phyloP scores from a whole-genome alignment of 2,797 vertebrate genomes.

The Ctenochaetus hawaiiensis region DNA sequence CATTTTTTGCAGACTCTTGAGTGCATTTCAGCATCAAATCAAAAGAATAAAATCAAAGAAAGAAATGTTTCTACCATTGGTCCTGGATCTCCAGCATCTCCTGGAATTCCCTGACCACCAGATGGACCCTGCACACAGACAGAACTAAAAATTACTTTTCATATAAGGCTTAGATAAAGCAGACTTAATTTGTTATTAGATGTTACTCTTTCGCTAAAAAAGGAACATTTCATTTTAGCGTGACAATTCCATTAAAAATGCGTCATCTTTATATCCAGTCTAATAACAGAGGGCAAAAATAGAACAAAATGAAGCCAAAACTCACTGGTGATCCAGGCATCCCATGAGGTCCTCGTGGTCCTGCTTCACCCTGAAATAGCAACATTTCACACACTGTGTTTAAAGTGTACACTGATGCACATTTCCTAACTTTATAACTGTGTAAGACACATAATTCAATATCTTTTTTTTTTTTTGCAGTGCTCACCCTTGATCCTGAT shows the following conservation, averaged over 20 bases:
- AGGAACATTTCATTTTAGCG: too few relatives aligned
- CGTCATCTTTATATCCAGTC: too few relatives aligned
- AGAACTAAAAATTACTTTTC: background rate
- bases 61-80: constrained; percentile 67
- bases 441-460: background rate
- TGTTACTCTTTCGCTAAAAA: too few relatives aligned
- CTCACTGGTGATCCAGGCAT: constrained; percentile 86
- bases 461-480: too few relatives aligned
- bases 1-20: background rate
- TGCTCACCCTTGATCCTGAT: constrained; percentile 89
- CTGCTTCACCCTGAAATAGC: constrained; percentile 89
- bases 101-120: constrained; percentile 91
- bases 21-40: background rate
- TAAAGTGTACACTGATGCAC: background rate
- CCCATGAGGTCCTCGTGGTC: constrained; percentile 92
- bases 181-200: background rate
- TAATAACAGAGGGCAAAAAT: too few relatives aligned
- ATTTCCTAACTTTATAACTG: background rate
- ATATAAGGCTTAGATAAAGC: too few relatives aligned
- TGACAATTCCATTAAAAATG: too few relatives aligned
- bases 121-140: constrained; percentile 85
- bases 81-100: constrained; percentile 90
- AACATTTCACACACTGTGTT: constrained; percentile 20
- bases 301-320: background rate
- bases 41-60: background rate